Evolutionary conservation across 2,113 vertebrate species (phyloP).

Genomic region (Spea multiplicata): DNA sequence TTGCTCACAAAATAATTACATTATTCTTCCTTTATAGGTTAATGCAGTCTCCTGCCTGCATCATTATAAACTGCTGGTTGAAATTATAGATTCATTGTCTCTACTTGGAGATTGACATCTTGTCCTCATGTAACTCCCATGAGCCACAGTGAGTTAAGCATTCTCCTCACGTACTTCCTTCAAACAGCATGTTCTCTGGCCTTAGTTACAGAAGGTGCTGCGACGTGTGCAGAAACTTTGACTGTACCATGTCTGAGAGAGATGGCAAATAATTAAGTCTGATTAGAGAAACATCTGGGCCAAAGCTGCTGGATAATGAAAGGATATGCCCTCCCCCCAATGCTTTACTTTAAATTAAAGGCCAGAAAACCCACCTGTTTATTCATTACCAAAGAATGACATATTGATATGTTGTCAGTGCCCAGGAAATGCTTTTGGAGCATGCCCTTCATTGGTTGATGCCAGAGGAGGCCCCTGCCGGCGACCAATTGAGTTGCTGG

Average conservation of each 20-base stretch:
- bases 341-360: no score
- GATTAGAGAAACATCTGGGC: neutral
- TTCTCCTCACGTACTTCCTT: neutral
- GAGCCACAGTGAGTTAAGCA: neutral
- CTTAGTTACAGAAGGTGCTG: neutral
- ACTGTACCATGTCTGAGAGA: neutral
- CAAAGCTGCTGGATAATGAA: no score
- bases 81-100: neutral
- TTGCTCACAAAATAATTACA: neutral
- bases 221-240: neutral
- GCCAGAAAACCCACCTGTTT: no score
- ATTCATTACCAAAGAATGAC: no score
- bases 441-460: no score
- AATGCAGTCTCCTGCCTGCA: neutral
- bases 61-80: neutral
- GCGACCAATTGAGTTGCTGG: no score
- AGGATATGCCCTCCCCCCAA: no score
- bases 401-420: no score
- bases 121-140: slow-evolving; percentile 4
- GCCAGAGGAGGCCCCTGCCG: no score
- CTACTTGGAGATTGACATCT: neutral
- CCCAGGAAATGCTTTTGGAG: no score
- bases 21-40: neutral
- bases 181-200: slow-evolving; percentile 5
- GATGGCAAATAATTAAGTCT: neutral